These are phyloP conservation scores for Scelioninae gen. 1 DNA, from an alignment of 2,888 invertebrate genomes.

Conservation along the genomic window DNA sequence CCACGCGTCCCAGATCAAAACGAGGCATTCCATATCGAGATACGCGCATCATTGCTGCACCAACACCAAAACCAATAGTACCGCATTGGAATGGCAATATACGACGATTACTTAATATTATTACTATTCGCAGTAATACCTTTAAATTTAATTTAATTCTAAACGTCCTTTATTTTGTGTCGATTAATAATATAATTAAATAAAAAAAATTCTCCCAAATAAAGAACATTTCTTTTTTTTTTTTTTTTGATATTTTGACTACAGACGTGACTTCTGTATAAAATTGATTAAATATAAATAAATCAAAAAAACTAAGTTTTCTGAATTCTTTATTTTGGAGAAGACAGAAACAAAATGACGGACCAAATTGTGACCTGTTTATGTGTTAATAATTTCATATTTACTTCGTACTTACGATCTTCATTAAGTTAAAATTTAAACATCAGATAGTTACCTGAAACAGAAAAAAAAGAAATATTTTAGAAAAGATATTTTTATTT, in stretches of 20 bases:
- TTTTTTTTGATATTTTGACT: too few species aligned
- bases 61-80: constrained; percentile 63
- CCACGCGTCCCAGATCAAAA: constrained; percentile 74
- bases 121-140: constrained; percentile 11
- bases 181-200: too few species aligned
- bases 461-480: constrained; percentile 12
- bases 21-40: constrained; percentile 66
- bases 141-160: constrained; percentile 33
- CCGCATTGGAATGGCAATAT: constrained; percentile 57
- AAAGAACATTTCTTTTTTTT: too few species aligned
- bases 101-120: constrained; percentile 52
- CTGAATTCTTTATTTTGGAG: too few species aligned
- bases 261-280: too few species aligned
- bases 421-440: background rate
- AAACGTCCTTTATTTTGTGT: constrained; percentile 14
- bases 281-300: too few species aligned
- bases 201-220: too few species aligned
- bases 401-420: too few species aligned
- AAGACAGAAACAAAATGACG: too few species aligned
- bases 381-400: too few species aligned
- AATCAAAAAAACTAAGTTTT: too few species aligned
- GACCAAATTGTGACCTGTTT: too few species aligned
- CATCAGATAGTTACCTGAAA: constrained; percentile 39
- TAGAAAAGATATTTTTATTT: background rate
- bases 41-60: constrained; percentile 53